Evolutionary conservation across 2,113 vertebrate species (phyloP).

Genomic region (Pelecanoides urinatrix): DNA sequence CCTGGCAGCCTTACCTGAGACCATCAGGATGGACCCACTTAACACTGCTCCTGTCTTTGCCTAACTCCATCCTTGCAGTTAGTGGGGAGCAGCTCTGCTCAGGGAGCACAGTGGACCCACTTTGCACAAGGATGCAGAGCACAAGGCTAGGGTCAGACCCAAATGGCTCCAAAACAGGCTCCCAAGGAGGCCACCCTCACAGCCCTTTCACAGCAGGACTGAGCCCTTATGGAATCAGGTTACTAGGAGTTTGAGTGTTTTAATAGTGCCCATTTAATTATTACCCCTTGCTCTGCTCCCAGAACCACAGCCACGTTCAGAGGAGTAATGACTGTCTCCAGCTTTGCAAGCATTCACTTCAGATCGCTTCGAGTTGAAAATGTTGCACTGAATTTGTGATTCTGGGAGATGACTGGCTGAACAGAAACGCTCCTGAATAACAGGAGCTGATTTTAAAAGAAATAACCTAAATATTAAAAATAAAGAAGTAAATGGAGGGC

Average conservation of each 20-base stretch:
- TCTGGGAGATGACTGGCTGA: neutral
- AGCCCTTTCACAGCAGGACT: neutral
- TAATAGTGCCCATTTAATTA: neutral
- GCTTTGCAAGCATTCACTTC: neutral
- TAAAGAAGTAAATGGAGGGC: neutral
- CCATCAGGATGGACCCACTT: neutral
- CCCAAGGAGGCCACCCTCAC: neutral
- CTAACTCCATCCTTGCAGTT: neutral
- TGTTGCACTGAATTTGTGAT: neutral
- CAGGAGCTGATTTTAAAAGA: neutral
- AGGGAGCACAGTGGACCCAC: neutral
- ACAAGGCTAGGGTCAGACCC: neutral
- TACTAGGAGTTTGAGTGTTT: neutral
- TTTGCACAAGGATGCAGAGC: neutral
- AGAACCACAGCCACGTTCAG: neutral
- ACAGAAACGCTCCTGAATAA: neutral
- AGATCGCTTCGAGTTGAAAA: neutral
- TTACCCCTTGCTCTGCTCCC: neutral
- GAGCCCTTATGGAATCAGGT: neutral
- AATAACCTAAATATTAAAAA: neutral
- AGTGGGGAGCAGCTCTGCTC: neutral
- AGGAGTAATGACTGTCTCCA: neutral
- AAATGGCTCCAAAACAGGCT: neutral
- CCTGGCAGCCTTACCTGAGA: neutral
- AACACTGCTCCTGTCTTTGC: accelerated